Base-by-base conservation (phyloP, 2,888 invertebrate species). In the Thecocarcelia acutangulata region DNA sequence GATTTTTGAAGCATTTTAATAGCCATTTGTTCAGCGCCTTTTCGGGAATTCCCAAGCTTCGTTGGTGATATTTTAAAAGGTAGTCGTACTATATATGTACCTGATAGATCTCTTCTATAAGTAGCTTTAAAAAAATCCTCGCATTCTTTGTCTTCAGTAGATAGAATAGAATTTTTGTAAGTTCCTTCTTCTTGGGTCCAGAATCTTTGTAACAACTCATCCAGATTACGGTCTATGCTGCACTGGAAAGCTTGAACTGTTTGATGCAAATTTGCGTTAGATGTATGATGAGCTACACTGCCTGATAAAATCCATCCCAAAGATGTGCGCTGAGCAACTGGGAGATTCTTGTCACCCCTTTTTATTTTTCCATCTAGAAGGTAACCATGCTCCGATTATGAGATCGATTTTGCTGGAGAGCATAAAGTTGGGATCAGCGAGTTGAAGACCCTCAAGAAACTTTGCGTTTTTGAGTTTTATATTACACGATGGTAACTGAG, bases 161-260 rank as follows among this genome's bases (percentile, higher is more conserved):
- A 6, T 11, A 69, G 58, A 56, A 56, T 58, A 1, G 33, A 13
- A 6, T 4, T 11, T 0, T 46, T 13, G 33, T 0, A 1, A n/a
- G n/a, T n/a, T n/a, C 69, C 69, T 19, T 69, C 68, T 69, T 69
- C 56, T 56, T 69, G 68, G 17, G n/a, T 11, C 56, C 68, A 69
- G 9, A 56, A 56, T 28, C 56, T 24, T 4, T 68, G 58, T 11
- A 59, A 40, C 40, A 70, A 37, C 1, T 58, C 58, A 12, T 50
- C 40, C 3, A 72, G 19, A 11, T 4, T 2, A 12, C 48, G 3
- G 4, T 70, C 58, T 3, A 58, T 8, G 46, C 12, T 33, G n/a
- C 48, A 58, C 15, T 46, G 15, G 1, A 48, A 69, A 13, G 19
- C 2, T 24, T 66, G 66, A 40, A 8, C 52, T 42, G 12, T 12